Evolutionary conservation across 2,797 vertebrate genomes (phyloP).

Genomic region (Rhynchotus rufescens): DNA sequence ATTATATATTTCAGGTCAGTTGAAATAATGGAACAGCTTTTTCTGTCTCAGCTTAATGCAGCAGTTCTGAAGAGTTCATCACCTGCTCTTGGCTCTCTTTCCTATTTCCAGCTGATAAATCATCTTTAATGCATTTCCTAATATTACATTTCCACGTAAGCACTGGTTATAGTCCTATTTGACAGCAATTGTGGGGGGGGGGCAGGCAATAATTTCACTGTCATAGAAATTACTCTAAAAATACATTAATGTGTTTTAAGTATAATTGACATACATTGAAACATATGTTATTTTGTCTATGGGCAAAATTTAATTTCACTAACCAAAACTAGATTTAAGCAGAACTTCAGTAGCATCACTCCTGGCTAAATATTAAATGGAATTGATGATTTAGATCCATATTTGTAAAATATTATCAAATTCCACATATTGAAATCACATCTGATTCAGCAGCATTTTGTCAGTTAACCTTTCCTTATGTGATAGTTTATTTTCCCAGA

Average conservation of each 20-base stretch:
- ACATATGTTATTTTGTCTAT: conserved; percentile 23
- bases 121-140: conserved; percentile 68
- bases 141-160: conserved; percentile 56
- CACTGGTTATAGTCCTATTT: conserved; percentile 39
- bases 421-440: background rate
- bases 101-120: conserved; percentile 72
- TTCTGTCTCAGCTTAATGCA: conserved; percentile 72
- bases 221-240: conserved; percentile 64
- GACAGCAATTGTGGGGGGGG: background rate
- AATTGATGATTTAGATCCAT: background rate
- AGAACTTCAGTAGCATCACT: background rate
- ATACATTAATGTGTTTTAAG: conserved; percentile 58
- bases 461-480: conserved; percentile 63
- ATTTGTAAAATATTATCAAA: background rate
- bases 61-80: conserved; percentile 71
- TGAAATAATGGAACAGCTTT: conserved; percentile 68
- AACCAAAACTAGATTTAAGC: background rate
- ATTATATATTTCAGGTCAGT: conserved; percentile 72
- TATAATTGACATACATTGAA: conserved; percentile 56
- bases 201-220: conserved; percentile 61
- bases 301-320: conserved; percentile 37
- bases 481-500: conserved; percentile 63
- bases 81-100: conserved; percentile 69
- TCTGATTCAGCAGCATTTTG: background rate
- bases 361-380: background rate